Conservation (phyloP, 2,113 vertebrate genomes). For the Gambusia holbrooki region DNA sequence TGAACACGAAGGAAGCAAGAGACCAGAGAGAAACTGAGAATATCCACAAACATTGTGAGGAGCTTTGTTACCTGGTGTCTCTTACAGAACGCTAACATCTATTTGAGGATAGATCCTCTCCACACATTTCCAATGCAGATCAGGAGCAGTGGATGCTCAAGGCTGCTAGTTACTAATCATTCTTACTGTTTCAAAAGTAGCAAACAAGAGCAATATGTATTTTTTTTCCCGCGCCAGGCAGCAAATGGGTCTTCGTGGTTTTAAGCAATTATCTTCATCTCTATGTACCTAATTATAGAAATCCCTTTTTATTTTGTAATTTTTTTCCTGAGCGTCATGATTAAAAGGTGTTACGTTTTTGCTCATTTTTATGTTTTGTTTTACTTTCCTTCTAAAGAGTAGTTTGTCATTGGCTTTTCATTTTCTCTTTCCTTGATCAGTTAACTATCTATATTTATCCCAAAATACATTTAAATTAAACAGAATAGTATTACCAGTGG, state of each 20-base stretch:
- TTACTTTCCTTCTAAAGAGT: no score
- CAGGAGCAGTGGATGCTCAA: no score
- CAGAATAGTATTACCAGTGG: no score
- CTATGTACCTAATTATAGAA: not conserved
- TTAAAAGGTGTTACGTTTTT: not conserved
- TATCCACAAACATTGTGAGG: not conserved
- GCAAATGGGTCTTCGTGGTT: not conserved
- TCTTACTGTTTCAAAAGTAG: no score
- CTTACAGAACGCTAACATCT: no score
- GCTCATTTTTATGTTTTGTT: not conserved
- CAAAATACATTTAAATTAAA: not conserved
- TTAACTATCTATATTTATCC: not conserved
- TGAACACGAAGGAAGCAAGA: not conserved
- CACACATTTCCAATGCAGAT: not conserved
- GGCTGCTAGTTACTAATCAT: no score
- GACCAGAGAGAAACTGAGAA: constrained; percentile 5
- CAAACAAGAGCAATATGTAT: no score
- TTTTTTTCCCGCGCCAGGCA: no score
- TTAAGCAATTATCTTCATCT: not conserved
- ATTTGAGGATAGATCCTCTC: not conserved
- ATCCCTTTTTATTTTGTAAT: no score
- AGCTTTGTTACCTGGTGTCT: not conserved
- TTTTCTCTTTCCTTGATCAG: not conserved
- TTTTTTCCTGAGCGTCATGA: not conserved
- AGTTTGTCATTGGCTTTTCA: not conserved